Conservation (phyloP, 2,797 vertebrate genomes). For the Alexandromys oeconomus region DNA sequence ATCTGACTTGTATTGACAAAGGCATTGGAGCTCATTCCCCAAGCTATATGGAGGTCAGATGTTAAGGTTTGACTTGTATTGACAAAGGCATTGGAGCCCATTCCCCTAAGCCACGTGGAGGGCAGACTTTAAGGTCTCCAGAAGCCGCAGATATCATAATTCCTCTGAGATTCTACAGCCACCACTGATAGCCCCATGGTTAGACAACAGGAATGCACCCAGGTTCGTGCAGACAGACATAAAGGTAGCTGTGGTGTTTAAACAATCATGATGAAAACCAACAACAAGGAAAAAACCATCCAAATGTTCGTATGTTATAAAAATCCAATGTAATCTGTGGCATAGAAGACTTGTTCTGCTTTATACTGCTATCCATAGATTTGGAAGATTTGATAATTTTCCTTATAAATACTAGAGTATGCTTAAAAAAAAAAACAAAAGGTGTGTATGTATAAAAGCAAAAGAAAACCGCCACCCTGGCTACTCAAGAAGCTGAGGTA, state of each 20-base stretch:
- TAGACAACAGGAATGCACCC: not conserved
- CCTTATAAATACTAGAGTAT: not conserved
- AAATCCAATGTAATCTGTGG: not conserved
- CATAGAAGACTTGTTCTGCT: not conserved
- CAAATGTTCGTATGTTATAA: not conserved
- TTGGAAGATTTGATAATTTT: not conserved
- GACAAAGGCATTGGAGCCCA: not conserved
- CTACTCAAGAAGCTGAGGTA: not conserved
- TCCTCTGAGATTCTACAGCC: not conserved
- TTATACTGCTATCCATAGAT: not conserved
- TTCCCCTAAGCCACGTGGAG: not conserved
- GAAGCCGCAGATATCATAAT: not conserved
- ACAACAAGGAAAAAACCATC: not conserved
- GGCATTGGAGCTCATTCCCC: not conserved
- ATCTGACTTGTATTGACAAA: not conserved
- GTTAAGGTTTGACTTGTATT: not conserved
- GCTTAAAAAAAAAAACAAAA: not conserved
- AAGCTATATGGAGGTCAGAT: not conserved
- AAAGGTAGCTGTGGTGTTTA: not conserved
- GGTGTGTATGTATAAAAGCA: not conserved
- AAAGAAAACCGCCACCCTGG: not conserved
- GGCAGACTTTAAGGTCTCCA: not conserved
- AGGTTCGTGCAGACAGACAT: not conserved
- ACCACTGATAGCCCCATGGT: not conserved
- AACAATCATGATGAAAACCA: not conserved